Evolutionary conservation across 2,797 vertebrate genomes (phyloP).

Genomic region (Hephaestus fuliginosus): DNA sequence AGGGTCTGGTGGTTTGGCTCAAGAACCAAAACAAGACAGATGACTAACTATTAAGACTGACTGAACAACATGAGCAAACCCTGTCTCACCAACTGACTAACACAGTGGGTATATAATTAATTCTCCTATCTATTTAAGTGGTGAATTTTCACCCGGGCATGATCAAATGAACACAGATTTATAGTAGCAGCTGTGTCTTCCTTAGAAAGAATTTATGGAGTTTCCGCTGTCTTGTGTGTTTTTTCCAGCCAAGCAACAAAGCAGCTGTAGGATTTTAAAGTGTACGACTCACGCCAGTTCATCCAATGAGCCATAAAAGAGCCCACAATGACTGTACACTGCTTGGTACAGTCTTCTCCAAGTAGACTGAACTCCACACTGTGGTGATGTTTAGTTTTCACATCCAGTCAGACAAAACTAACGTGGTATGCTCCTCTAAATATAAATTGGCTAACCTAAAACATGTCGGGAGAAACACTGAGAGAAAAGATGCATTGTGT

Average conservation of each 20-base stretch:
- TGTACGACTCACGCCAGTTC: slow-evolving; percentile 8
- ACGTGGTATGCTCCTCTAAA: background rate
- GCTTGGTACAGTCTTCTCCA: background rate
- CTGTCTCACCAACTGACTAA: slow-evolving; percentile 33
- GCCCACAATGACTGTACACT: background rate
- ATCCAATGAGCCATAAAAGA: slow-evolving; percentile 15
- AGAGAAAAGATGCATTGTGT: background rate
- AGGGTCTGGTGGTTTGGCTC: slow-evolving; percentile 35
- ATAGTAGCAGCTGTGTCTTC: slow-evolving; percentile 53
- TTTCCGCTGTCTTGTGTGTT: background rate
- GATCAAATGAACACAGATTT: slow-evolving; percentile 25
- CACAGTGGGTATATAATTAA: background rate
- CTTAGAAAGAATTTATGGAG: slow-evolving; percentile 14
- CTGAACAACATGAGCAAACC: slow-evolving; percentile 26
- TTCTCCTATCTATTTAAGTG: background rate
- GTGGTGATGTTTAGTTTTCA: slow-evolving; percentile 13
- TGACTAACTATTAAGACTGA: background rate
- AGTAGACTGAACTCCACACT: background rate
- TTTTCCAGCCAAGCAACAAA: slow-evolving; percentile 20
- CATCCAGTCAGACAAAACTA: background rate
- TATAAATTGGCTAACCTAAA: background rate
- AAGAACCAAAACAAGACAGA: background rate
- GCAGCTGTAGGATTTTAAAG: slow-evolving; percentile 43
- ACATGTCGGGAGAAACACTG: background rate
- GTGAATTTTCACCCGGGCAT: slow-evolving; percentile 2